Conservation (phyloP, 2,888 invertebrate genomes). For the Limnephilus lunatus region DNA sequence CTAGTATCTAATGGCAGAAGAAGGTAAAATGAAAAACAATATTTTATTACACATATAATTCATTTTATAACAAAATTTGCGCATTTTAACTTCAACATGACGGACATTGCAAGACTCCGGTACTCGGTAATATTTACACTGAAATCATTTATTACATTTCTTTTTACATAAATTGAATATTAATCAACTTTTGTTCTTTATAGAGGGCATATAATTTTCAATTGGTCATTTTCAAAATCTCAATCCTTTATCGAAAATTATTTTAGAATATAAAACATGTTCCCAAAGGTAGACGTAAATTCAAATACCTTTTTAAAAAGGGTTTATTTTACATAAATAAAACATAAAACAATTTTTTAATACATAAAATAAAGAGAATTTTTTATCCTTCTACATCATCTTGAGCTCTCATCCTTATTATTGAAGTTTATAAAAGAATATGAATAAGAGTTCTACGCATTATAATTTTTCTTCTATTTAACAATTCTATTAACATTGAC, state of each 20-base stretch:
- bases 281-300: slow-evolving; percentile 11
- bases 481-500: not conserved
- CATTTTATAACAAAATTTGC: slow-evolving; percentile 49
- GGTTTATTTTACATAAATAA: not conserved
- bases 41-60: slow-evolving; percentile 40
- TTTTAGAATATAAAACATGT: slow-evolving; percentile 29
- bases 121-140: slow-evolving; percentile 3
- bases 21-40: slow-evolving; percentile 19
- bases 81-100: slow-evolving; percentile 31
- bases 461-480: not conserved
- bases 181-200: not conserved
- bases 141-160: slow-evolving; percentile 19
- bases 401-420: not conserved
- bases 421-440: not conserved
- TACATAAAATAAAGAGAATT: not conserved
- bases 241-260: slow-evolving; percentile 20
- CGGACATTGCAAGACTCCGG: not conserved
- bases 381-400: not conserved
- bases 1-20: not conserved
- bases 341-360: not conserved
- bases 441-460: not conserved
- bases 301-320: not conserved
- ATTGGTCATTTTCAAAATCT: slow-evolving; percentile 43
- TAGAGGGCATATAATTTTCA: slow-evolving; percentile 30
- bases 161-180: slow-evolving; percentile 28